Evolutionary conservation across 2,888 invertebrate species (phyloP).

Genomic region (Sympetrum striolatum): DNA sequence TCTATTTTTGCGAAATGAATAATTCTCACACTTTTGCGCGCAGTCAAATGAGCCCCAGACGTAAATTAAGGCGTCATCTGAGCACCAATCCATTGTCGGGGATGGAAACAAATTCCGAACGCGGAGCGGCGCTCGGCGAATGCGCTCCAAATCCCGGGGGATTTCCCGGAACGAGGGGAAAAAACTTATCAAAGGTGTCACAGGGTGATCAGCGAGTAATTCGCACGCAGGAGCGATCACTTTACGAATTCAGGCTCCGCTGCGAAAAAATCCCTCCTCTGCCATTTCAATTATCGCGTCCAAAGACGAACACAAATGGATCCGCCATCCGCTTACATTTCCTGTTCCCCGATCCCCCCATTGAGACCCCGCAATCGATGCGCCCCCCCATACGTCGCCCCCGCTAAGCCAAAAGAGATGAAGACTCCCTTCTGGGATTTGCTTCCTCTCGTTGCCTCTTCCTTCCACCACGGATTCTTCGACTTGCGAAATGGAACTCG

Average conservation of each 20-base stretch:
- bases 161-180: too few relatives aligned
- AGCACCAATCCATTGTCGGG: too few relatives aligned
- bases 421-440: not conserved
- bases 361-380: not conserved
- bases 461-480: not conserved
- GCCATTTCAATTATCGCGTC: not conserved
- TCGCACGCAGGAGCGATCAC: not conserved
- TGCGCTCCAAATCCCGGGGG: too few relatives aligned
- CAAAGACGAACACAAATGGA: too few relatives aligned
- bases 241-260: not conserved
- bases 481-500: too few relatives aligned
- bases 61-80: too few relatives aligned
- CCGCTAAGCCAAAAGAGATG: not conserved
- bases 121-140: too few relatives aligned
- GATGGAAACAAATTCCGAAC: too few relatives aligned
- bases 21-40: too few relatives aligned
- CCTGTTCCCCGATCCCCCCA: not conserved
- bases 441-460: not conserved
- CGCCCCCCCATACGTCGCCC: not conserved
- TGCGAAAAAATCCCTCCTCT: not conserved
- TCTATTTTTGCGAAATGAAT: too few relatives aligned
- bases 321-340: not conserved
- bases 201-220: not conserved
- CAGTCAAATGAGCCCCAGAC: too few relatives aligned
- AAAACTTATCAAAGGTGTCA: too few relatives aligned